phyloP scores from a whole-genome alignment of 92 coral and sea anemone species.

The Zoanthus sansibaricus region DNA sequence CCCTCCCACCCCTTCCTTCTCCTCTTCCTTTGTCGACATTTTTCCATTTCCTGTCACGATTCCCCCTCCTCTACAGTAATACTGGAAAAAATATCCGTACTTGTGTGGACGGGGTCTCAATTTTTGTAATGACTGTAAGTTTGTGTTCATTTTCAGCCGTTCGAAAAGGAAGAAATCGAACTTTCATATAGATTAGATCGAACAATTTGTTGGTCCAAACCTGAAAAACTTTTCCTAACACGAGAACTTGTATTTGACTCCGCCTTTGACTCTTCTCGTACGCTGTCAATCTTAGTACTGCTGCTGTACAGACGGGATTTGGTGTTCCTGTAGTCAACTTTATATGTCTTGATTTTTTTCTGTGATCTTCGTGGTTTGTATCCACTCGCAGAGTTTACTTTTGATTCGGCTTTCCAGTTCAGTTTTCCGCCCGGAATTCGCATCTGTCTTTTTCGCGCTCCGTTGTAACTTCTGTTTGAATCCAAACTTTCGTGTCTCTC shows the following conservation, averaged over 20 bases:
- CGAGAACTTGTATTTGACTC: slow-evolving; percentile 30
- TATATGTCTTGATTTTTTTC: slow-evolving; percentile 72
- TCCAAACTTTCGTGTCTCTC: background rate
- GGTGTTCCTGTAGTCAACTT: slow-evolving; percentile 80
- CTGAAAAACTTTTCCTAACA: background rate
- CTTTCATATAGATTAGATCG: slow-evolving; percentile 9
- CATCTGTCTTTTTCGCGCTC: background rate
- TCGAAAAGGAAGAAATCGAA: background rate
- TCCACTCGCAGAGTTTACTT: slow-evolving; percentile 65
- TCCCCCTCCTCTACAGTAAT: no score
- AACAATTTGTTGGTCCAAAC: background rate
- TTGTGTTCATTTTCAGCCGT: background rate
- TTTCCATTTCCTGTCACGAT: no score
- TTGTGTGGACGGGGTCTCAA: no score
- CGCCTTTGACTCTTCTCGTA: background rate
- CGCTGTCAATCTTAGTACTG: slow-evolving; percentile 40
- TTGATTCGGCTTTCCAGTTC: slow-evolving; percentile 87
- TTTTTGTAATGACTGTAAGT: no score
- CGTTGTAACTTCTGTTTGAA: background rate
- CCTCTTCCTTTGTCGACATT: no score
- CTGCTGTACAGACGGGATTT: slow-evolving; percentile 66
- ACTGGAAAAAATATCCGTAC: no score
- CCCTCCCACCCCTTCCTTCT: no score
- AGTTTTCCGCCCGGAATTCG: slow-evolving; percentile 64
- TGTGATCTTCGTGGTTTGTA: slow-evolving; percentile 47